A percentile compares a stretch with the other conserved stretches of the same genome.
Conservation (phyloP, 2,888 invertebrate genomes). For the Heliconius ethilla region DNA sequence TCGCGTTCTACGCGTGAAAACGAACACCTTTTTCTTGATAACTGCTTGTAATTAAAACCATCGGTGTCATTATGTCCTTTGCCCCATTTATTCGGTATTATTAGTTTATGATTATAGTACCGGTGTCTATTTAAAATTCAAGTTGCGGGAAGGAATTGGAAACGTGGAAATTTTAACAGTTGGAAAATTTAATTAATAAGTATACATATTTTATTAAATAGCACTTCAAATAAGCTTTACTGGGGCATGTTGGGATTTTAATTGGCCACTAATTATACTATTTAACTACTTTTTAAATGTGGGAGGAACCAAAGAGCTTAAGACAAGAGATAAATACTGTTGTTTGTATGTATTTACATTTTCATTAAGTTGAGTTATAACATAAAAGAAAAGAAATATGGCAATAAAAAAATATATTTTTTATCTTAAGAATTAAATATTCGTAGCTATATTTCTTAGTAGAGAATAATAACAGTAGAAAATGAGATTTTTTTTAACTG, state of each 20-base stretch:
- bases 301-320: conserved; percentile 18
- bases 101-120: conserved; percentile 70
- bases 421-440: no score
- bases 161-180: conserved; percentile 59
- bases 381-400: background rate
- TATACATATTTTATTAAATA: conserved; percentile 76
- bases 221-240: conserved; percentile 79
- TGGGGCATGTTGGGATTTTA: conserved; percentile 56
- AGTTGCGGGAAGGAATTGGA: conserved; percentile 56
- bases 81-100: conserved; percentile 75
- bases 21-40: conserved; percentile 71
- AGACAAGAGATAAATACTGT: conserved; percentile 17
- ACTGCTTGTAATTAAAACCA: conserved; percentile 73
- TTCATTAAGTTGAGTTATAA: background rate
- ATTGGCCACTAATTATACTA: conserved; percentile 63
- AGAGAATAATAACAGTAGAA: no score
- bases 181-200: conserved; percentile 63
- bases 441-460: no score
- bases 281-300: conserved; percentile 38
- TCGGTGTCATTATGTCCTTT: conserved; percentile 76
- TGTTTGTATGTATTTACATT: conserved; percentile 2
- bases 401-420: no score
- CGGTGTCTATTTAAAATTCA: conserved; percentile 66
- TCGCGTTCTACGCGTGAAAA: conserved; percentile 72
- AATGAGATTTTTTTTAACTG: background rate